Evolutionary conservation across 2,113 vertebrate species (phyloP).

Genomic region (Callipepla squamata): DNA sequence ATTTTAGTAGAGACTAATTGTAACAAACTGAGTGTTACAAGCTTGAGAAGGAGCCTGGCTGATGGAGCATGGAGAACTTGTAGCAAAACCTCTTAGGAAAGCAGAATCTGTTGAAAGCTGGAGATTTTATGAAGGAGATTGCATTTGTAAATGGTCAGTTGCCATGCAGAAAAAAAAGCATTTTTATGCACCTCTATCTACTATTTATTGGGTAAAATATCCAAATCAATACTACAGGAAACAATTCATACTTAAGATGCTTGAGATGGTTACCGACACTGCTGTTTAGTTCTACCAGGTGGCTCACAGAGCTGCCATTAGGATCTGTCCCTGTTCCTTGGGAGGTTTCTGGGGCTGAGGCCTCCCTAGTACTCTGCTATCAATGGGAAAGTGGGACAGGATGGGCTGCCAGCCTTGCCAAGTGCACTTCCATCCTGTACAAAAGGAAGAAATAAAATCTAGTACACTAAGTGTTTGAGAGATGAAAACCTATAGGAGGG

Average conservation of each 20-base stretch:
- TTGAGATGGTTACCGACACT: neutral
- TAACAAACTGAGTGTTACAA: neutral
- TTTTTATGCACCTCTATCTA: neutral
- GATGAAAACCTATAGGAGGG: fast-evolving
- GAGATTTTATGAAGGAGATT: neutral
- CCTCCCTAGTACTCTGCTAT: neutral
- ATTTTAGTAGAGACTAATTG: neutral
- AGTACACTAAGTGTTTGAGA: neutral
- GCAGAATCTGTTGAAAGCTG: neutral
- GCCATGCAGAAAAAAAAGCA: neutral
- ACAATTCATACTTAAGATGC: neutral
- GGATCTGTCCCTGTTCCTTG: fast-evolving
- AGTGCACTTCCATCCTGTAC: neutral
- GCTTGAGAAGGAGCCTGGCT: neutral
- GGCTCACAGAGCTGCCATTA: neutral
- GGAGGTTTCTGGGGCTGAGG: neutral
- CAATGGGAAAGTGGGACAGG: neutral
- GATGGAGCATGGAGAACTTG: neutral
- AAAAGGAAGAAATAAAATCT: neutral
- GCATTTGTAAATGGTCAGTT: neutral
- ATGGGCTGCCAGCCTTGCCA: neutral
- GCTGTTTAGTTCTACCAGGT: neutral
- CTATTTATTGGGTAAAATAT: neutral
- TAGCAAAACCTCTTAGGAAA: neutral
- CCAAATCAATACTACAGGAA: neutral